A percentile compares a stretch with the other conserved stretches of the same genome.
phyloP scores from a whole-genome alignment of 2,113 vertebrate genomes.

The Budorcas taxicolor region DNA sequence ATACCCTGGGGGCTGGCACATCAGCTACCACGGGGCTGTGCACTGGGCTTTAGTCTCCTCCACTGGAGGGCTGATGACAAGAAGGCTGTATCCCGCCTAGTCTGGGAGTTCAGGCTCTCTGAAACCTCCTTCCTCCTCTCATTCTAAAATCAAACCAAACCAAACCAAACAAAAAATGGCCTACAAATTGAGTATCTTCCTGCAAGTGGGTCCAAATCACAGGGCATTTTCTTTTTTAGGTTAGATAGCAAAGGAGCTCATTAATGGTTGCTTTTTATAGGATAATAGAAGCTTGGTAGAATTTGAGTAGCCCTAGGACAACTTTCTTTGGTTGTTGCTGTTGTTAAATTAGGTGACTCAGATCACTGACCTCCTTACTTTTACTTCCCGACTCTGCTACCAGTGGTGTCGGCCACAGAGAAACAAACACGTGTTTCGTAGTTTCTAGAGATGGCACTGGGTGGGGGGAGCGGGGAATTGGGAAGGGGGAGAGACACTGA shows the following conservation, averaged over 20 bases:
- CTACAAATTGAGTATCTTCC: neutral
- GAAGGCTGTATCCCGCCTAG: rapidly evolving
- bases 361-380: too few relatives aligned
- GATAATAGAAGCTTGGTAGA: neutral
- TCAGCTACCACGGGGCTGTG: neutral
- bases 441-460: neutral
- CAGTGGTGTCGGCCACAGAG: neutral
- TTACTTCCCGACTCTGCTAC: neutral
- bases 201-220: neutral
- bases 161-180: neutral
- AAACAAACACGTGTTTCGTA: rapidly evolving
- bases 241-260: neutral
- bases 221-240: neutral
- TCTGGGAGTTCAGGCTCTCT: neutral
- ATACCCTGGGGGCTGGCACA: rapidly evolving
- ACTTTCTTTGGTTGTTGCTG: neutral
- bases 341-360: neutral
- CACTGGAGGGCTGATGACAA: neutral
- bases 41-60: neutral
- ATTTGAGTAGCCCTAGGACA: rapidly evolving
- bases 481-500: neutral
- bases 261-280: neutral
- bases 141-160: neutral
- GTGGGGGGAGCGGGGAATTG: rapidly evolving
- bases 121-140: neutral